These are phyloP conservation scores for Leguminivora glycinivorella DNA, from an alignment of 1,140 invertebrate genomes.

Conservation along the genomic window DNA sequence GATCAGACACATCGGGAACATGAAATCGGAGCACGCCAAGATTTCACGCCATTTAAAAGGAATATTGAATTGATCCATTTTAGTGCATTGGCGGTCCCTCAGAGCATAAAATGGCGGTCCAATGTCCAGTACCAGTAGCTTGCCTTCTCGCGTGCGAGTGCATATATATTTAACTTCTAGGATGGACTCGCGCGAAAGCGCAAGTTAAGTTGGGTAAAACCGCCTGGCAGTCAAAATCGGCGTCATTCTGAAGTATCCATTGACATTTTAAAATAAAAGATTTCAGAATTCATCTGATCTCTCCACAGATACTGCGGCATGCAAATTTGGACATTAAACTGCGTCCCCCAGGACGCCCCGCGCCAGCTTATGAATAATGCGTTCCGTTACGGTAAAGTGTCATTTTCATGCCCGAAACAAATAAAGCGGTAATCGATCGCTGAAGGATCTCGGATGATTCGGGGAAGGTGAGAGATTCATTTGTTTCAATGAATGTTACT, in stretches of 20 bases:
- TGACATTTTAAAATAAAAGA: background rate
- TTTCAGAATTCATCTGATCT: conserved; percentile 31
- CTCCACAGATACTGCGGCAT: conserved; percentile 52
- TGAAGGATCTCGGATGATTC: background rate
- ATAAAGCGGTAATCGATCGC: conserved; percentile 33
- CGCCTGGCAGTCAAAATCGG: too few relatives aligned
- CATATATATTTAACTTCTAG: too few relatives aligned
- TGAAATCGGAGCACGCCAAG: too few relatives aligned
- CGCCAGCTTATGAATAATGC: conserved; percentile 63
- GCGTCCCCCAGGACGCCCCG: conserved; percentile 53
- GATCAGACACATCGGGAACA: too few relatives aligned
- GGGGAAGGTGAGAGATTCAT: background rate
- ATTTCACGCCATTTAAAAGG: too few relatives aligned
- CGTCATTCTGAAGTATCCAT: background rate
- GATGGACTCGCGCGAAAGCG: too few relatives aligned
- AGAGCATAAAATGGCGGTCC: too few relatives aligned
- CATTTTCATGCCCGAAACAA: conserved; percentile 42
- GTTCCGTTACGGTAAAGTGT: conserved; percentile 54
- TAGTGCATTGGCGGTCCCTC: too few relatives aligned
- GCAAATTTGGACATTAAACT: conserved; percentile 71
- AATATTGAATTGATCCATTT: too few relatives aligned
- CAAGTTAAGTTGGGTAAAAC: too few relatives aligned
- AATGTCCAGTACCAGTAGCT: too few relatives aligned
- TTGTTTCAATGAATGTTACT: background rate
- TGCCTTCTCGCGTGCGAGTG: too few relatives aligned